Evolutionary conservation across 2,888 invertebrate genomes (phyloP).

Genomic region (Syritta pipiens): DNA sequence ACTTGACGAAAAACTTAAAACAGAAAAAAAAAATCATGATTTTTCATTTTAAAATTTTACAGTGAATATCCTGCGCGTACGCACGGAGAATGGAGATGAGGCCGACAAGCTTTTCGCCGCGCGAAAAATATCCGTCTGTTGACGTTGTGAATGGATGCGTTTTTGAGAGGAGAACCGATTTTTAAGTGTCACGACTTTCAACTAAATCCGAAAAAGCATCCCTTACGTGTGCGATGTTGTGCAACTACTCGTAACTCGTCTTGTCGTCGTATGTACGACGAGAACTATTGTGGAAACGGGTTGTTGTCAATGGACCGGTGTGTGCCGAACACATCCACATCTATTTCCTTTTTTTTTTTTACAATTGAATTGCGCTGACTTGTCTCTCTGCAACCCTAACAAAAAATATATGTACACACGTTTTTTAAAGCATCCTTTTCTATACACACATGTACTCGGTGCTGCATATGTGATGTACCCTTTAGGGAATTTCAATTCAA

Average conservation of each 20-base stretch:
- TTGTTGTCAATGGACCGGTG: constrained; percentile 68
- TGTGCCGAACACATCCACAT: constrained; percentile 43
- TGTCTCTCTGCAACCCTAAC: constrained; percentile 65
- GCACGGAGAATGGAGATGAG: constrained; percentile 36
- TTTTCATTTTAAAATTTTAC: constrained; percentile 30
- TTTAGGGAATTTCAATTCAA: constrained; percentile 56
- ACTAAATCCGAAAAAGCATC: constrained; percentile 62
- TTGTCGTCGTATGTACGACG: neutral
- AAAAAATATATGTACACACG: no score
- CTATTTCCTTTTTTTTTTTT: constrained; percentile 24
- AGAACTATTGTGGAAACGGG: constrained; percentile 49
- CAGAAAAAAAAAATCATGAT: no score
- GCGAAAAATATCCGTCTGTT: neutral
- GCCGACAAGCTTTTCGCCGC: constrained; percentile 35
- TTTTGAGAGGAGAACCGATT: constrained; percentile 61
- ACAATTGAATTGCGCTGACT: constrained; percentile 43
- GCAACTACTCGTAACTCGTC: neutral
- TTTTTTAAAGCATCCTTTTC: constrained; percentile 56
- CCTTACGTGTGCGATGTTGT: constrained; percentile 19
- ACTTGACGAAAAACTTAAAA: neutral
- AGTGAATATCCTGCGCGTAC: constrained; percentile 62
- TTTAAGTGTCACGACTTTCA: constrained; percentile 57
- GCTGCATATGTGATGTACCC: constrained; percentile 43
- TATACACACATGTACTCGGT: constrained; percentile 10
- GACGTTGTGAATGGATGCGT: constrained; percentile 5